Conservation (phyloP, 2,888 invertebrate species). For the Epinotia ramella region DNA sequence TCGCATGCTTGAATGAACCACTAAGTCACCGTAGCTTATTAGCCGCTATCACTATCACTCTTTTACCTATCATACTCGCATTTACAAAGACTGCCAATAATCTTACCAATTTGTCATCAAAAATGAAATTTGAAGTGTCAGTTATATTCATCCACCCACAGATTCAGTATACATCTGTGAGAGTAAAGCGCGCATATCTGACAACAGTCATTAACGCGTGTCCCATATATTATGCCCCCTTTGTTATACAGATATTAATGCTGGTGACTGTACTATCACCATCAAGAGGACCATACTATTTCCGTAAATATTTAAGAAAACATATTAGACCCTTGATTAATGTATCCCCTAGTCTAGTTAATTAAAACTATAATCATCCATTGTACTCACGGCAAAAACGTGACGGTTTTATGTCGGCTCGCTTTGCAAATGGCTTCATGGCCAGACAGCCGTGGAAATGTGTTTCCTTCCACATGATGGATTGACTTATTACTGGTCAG, state of each 20-base stretch:
- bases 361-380: not conserved
- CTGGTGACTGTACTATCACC: not conserved
- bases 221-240: no score
- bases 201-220: no score
- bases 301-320: not conserved
- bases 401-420: not conserved
- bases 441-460: constrained; percentile 3
- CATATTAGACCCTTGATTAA: not conserved
- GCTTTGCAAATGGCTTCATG: constrained; percentile 11
- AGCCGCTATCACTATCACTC: no score
- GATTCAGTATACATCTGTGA: no score
- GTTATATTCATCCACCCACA: no score
- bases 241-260: not conserved
- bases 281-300: not conserved
- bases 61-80: no score
- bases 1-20: no score
- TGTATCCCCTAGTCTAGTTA: constrained; percentile 6
- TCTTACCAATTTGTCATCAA: no score
- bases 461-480: constrained; percentile 12
- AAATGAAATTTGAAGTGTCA: no score
- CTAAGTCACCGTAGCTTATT: no score
- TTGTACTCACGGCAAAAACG: constrained; percentile 3
- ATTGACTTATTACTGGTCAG: constrained; percentile 15
- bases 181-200: no score
- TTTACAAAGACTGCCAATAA: no score